Percentiles rank a stretch among this genome's conserved stretches.
Evolutionary conservation across 2,888 invertebrate genomes (phyloP).

Genomic region (Hirtodrosophila cameraria): DNA sequence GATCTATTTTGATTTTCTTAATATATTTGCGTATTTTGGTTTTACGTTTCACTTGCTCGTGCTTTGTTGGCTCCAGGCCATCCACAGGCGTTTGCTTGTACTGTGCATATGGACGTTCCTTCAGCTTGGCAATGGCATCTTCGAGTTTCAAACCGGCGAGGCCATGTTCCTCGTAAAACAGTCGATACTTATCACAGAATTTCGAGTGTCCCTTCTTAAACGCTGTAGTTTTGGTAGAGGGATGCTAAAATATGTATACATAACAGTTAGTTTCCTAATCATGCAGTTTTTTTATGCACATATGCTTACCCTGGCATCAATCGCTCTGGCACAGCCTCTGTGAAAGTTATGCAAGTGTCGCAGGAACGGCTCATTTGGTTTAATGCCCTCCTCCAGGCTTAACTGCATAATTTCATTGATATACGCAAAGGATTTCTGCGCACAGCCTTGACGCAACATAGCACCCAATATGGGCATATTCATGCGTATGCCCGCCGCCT

Average conservation of each 20-base stretch:
- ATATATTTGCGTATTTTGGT: conserved; percentile 82
- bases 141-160: conserved; percentile 82
- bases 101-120: conserved; percentile 88
- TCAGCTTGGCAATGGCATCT: conserved; percentile 83
- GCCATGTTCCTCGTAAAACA: conserved; percentile 84
- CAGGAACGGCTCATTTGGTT: conserved; percentile 87
- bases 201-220: conserved; percentile 83
- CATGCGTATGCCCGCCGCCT: conserved; percentile 87
- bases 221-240: conserved; percentile 68
- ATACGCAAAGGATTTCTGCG: conserved; percentile 87
- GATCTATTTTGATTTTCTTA: conserved; percentile 81
- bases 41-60: conserved; percentile 70
- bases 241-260: conserved; percentile 83
- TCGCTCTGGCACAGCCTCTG: conserved; percentile 85
- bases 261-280: background rate
- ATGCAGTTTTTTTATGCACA: background rate
- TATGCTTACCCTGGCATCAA: conserved; percentile 85
- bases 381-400: conserved; percentile 86
- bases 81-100: conserved; percentile 83
- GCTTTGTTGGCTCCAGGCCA: conserved; percentile 80
- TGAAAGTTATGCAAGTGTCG: conserved; percentile 87
- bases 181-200: conserved; percentile 85
- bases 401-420: conserved; percentile 89
- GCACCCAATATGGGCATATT: conserved; percentile 91
- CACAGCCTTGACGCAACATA: conserved; percentile 88